Percentiles rank a stretch among this genome's conserved stretches.
Conservation (phyloP, 2,113 vertebrate genomes). For the Stictonetta naevosa region DNA sequence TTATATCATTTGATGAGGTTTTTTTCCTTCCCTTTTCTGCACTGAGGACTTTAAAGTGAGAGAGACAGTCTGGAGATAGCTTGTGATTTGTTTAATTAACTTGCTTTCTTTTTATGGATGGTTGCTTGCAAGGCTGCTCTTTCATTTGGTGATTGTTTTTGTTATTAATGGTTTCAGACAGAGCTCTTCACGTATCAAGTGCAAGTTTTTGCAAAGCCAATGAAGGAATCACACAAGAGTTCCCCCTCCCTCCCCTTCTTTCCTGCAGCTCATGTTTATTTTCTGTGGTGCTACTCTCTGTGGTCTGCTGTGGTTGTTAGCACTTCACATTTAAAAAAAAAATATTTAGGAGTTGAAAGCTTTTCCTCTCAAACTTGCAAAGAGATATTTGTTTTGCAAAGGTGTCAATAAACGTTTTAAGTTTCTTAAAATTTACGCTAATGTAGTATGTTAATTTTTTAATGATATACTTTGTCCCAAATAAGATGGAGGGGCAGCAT, state of each 20-base stretch:
- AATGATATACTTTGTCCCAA: background rate
- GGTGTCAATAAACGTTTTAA: background rate
- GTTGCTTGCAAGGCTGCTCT: constrained; percentile 66
- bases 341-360: constrained; percentile 10
- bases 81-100: constrained; percentile 70
- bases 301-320: constrained; percentile 46
- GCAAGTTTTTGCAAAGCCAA: constrained; percentile 59
- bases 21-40: constrained; percentile 62
- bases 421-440: constrained; percentile 8
- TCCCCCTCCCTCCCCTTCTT: background rate
- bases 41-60: constrained; percentile 60
- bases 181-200: constrained; percentile 59
- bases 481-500: background rate
- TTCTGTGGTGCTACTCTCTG: constrained; percentile 27
- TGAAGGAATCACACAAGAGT: constrained; percentile 43
- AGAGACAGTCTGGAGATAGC: constrained; percentile 62
- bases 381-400: constrained; percentile 24
- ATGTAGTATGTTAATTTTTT: background rate
- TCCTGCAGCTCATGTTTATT: constrained; percentile 43
- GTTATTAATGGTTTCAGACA: constrained; percentile 67
- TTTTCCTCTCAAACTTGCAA: constrained; percentile 56
- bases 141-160: constrained; percentile 72
- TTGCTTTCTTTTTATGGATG: constrained; percentile 68
- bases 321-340: constrained; percentile 36
- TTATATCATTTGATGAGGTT: constrained; percentile 68